phyloP scores from a whole-genome alignment of 2,888 invertebrate genomes.

The Eugnorisma glareosa region DNA sequence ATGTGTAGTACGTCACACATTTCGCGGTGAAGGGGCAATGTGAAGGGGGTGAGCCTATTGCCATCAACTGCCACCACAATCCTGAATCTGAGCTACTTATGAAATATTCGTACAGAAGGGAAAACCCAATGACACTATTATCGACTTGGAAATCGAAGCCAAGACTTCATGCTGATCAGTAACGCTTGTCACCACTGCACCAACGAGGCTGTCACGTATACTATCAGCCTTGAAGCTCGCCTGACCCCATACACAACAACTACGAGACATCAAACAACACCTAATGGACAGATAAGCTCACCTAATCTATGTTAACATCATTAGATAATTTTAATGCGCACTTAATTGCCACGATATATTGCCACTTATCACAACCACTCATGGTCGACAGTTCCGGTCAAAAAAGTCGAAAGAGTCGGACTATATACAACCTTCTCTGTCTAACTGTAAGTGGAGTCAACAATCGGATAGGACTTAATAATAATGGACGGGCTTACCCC shows the following conservation, averaged over 20 bases:
- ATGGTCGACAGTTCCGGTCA: conserved; percentile 29
- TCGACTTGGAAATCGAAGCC: not conserved
- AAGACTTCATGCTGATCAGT: not conserved
- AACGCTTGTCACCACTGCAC: accelerated
- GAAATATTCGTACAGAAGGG: not conserved
- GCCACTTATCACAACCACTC: conserved; percentile 37
- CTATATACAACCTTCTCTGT: conserved; percentile 9
- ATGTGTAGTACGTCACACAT: not conserved
- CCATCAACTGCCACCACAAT: not conserved
- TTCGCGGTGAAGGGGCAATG: too few species aligned
- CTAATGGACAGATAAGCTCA: conserved; percentile 56
- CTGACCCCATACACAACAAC: conserved; percentile 5
- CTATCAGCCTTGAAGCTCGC: conserved; percentile 14
- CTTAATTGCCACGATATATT: conserved; percentile 41
- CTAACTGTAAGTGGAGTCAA: conserved; percentile 29
- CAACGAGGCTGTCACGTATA: not conserved
- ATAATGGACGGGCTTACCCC: conserved; percentile 42
- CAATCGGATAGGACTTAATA: conserved; percentile 26
- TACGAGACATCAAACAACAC: conserved; percentile 9
- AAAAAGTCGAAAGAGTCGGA: conserved; percentile 19
- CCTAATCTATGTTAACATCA: conserved; percentile 34
- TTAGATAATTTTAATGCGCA: conserved; percentile 57
- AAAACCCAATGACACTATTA: not conserved
- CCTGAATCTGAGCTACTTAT: not conserved
- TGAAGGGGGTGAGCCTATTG: not conserved